Evolutionary conservation across 1,140 invertebrate species (phyloP), one percentile per base, ranked within the genome.

Genomic region (Drosophila sp.): DNA sequence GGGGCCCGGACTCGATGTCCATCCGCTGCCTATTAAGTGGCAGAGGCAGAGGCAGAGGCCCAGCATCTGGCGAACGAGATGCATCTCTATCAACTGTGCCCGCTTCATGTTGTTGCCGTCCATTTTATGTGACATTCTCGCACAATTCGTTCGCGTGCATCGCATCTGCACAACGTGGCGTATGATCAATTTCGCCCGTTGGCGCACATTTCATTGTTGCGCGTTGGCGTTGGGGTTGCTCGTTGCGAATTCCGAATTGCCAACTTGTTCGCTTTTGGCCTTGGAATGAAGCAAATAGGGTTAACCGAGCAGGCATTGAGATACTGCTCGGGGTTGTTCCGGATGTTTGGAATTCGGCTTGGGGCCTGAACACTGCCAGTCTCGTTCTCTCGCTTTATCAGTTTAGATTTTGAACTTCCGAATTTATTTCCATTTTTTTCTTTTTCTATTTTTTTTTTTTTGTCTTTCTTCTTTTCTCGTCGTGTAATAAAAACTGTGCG

Each of bases 1-100:
- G 2, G 82, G 78, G 56, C 72, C 73, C 21, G 82, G 78, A 59
- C 72, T 75, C 14, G 69, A 43, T 7, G 27, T 29, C 27, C 27
- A 29, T 29, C 21, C 27, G 29, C 43, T 25, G 58, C 14, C 29
- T 14, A n/a, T n/a, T 3, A 32, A 9, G 7, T 29, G 16, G 43
- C 45, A 61, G 7, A 38, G 16, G 43, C 45, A 61, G 13, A 41
- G 51, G 41, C 29, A 21, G 4, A 78, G 34, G 7, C 61, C 43
- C 27, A 51, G 14, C 27, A 77, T 32, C 25, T 69, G 29, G 13
- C 71, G 7, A 27, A 40, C 21, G 14, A 32, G 13, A 5, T 18
- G 40, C 78, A 84, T 86, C 11, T 86, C 11, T 45, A 34, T 36
- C 21, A 7, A 34, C 14, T 66, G 38, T 43, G 21, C 4, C 0